These are phyloP conservation scores for Slavum lentiscoides DNA, from an alignment of 2,888 invertebrate species.

Conservation along the genomic window DNA sequence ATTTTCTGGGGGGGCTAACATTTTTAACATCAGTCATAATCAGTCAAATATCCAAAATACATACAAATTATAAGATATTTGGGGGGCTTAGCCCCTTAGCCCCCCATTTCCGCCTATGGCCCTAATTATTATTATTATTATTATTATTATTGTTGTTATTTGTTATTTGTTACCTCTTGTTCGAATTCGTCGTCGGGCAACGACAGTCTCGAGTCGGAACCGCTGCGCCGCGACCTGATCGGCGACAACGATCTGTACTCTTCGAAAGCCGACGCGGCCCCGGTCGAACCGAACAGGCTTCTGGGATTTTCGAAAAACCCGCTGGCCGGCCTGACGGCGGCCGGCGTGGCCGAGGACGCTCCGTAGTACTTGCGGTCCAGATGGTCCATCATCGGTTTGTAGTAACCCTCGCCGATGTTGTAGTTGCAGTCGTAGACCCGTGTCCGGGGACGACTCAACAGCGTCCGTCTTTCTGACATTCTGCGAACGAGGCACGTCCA, in stretches of 20 bases:
- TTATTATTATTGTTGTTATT: no score
- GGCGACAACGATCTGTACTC: conserved; percentile 59
- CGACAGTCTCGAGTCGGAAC: conserved; percentile 54
- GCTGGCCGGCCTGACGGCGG: conserved; percentile 63
- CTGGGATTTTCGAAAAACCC: conserved; percentile 60
- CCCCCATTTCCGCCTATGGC: no score
- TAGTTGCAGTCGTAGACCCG: conserved; percentile 85
- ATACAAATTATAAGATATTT: no score
- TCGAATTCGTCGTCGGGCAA: conserved; percentile 54
- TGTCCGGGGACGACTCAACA: conserved; percentile 69
- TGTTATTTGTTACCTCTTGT: conserved; percentile 47
- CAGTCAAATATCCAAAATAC: no score
- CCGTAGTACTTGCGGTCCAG: conserved; percentile 72
- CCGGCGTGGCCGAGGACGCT: conserved; percentile 56
- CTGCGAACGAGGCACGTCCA: neutral
- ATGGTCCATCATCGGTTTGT: conserved; percentile 75
- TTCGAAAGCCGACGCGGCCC: conserved; percentile 54
- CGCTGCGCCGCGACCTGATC: conserved; percentile 66
- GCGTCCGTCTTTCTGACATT: conserved; percentile 55
- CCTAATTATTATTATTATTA: no score
- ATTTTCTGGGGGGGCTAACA: no score
- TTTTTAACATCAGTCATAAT: no score
- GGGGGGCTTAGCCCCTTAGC: no score
- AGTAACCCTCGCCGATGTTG: conserved; percentile 81
- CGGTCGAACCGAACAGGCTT: conserved; percentile 59